Base-by-base conservation (phyloP, 2,888 invertebrate species). In the Callimorpha dominula region DNA sequence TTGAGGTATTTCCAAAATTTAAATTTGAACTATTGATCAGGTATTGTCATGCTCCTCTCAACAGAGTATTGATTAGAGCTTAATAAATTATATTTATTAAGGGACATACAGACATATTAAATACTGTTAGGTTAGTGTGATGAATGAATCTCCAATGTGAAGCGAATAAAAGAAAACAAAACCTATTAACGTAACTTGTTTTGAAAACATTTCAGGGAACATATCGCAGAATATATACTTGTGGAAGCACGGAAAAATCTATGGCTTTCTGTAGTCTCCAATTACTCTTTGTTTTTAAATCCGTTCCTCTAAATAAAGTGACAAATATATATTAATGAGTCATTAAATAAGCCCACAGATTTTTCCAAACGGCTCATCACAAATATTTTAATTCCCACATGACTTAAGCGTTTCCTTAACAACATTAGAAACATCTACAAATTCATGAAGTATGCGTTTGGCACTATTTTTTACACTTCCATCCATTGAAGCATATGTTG, bases 371-470 rank as follows among this genome's bases (percentile, higher is more conserved):
- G 4, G 20, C 9, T 11, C n/a, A 9, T 17, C 15, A 43, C 60
- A 43, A 69, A 40, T 49, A 43, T 69, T 20, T 86, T 82, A 88
- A 76, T 85, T 81, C 49, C 80, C 80, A 77, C 94, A 94, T 71
- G 87, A 81, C 74, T 88, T 91, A 20, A 93, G 68, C 31, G 81
- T 74, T 8, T 86, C 78, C 67, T 90, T 85, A 9, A 94, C 79
- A 20, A 80, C 72, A 65, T 87, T 85, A 1, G 93, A 85, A 40
- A 91, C 76, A 43, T 78, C 77, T 49, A 79, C 76, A 73, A 92
- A 94, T 31, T 88, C 86, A n/a, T 86, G 76, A 4, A 90, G 73
- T 6, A 83, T 80, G 9, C 79, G 77, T 2, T 86, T 83, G 43
- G 79, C 75, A 64, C 81, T 86, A 17, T 77, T 81, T 68, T 82